Base-by-base conservation (phyloP, 2,888 invertebrate species). In the Andrena flavipes region DNA sequence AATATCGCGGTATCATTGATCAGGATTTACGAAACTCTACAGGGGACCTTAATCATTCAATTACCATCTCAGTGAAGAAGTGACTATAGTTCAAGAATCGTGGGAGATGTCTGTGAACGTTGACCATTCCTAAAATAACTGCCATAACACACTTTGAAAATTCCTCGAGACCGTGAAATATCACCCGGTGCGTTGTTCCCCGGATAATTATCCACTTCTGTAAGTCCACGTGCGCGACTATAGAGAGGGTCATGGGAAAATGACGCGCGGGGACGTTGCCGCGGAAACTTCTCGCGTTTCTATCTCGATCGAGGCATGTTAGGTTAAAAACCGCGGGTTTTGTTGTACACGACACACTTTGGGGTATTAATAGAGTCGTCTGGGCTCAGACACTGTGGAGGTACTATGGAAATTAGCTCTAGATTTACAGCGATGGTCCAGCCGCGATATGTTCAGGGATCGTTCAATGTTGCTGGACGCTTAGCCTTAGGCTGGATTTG, bases 301-400 rank as follows among this genome's bases (percentile, higher is more conserved):
- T 62, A 20, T 30, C 35, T 2, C 23, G n/a, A 33, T 16, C 16
- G 35, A 35, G 16, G 16, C n/a, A 42, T 33, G 65, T 70, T 48
- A 76, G 51, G 13, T 42, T 51, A 65, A 30, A 76, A 65, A 42
- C 59, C 30, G 48, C 59, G 29, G 13, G 51, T 65, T 30, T 59
- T 62, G 63, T 51, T 51, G 54, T 48, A 76, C 70, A 65, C 69
- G 49, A 67, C 65, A 80, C 65, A 71, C 80, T 62, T 54, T 54
- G 54, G 48, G 29, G 20, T 76, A 49, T 33, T 56, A 26, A 63
- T 49, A 68, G 29, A 65, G 23, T 59, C 10, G 76, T 42, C 65
- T 76, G 30, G 42, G 30, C 35, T 48, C 5, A 60, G 20, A 49
- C 60, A 16, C 23, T 49, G n/a, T 70, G 26, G 60, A 42, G 6